A percentile compares a stretch with the other conserved stretches of the same genome.
Evolutionary conservation across 1,140 invertebrate species (phyloP).

Genomic region (Drosophila baimaii): DNA sequence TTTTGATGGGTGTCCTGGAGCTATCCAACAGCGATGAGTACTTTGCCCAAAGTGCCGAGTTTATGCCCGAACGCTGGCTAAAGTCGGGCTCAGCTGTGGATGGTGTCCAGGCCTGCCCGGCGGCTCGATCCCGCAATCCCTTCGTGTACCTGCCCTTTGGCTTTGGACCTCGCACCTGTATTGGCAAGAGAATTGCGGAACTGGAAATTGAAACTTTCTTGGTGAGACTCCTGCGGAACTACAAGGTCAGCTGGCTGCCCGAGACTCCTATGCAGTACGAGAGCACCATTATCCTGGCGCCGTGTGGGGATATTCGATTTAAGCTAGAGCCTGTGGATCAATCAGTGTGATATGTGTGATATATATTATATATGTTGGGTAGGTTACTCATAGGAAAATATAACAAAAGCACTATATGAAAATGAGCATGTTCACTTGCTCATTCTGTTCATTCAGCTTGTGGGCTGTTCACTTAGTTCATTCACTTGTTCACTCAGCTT

Average conservation of each 20-base stretch:
- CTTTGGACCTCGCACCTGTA: conserved; percentile 86
- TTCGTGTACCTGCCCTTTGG: conserved; percentile 86
- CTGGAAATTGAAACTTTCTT: conserved; percentile 88
- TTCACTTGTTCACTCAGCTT: neutral
- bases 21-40: conserved; percentile 84
- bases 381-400: neutral
- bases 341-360: conserved; percentile 11
- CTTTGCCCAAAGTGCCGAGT: conserved; percentile 88
- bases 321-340: conserved; percentile 58
- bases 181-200: conserved; percentile 88
- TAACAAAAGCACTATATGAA: too few species aligned
- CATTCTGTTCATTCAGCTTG: neutral
- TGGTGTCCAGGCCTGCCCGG: conserved; percentile 74
- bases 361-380: neutral
- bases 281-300: conserved; percentile 69
- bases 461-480: neutral
- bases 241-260: conserved; percentile 79
- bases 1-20: conserved; percentile 62
- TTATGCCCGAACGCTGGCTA: conserved; percentile 91
- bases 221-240: conserved; percentile 86
- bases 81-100: conserved; percentile 28
- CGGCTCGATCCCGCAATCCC: conserved; percentile 58
- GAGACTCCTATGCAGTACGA: conserved; percentile 60
- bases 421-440: too few species aligned
- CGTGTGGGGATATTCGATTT: conserved; percentile 65